Conservation (phyloP, 2,888 invertebrate genomes). For the Gasteruption jaculator region DNA sequence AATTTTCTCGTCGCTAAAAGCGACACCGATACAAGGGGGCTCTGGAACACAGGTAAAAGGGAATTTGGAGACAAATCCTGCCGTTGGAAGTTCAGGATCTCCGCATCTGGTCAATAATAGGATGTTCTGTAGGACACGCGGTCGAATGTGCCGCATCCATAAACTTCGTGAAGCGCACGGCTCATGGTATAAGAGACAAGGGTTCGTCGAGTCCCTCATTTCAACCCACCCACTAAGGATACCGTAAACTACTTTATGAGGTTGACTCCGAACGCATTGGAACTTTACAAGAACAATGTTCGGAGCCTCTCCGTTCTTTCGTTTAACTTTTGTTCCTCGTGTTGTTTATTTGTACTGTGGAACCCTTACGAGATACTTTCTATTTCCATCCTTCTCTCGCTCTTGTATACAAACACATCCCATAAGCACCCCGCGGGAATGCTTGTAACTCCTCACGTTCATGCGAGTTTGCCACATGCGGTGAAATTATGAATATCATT, state of each 20-base stretch:
- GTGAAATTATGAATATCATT: too few relatives aligned
- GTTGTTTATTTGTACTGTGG: too few relatives aligned
- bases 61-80: too few relatives aligned
- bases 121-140: conserved; percentile 7
- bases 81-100: too few relatives aligned
- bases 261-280: conserved; percentile 4
- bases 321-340: too few relatives aligned
- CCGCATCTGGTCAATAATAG: conserved; percentile 3
- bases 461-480: too few relatives aligned
- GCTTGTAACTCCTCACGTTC: conserved; percentile 9
- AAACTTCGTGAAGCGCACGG: conserved; percentile 9
- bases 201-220: conserved; percentile 7
- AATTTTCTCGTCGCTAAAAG: too few relatives aligned
- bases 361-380: too few relatives aligned
- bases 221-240: conserved; percentile 1
- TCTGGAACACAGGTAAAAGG: too few relatives aligned
- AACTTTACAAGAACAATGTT: conserved; percentile 6
- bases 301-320: too few relatives aligned
- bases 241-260: conserved; percentile 10
- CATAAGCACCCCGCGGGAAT: conserved; percentile 11
- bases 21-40: too few relatives aligned
- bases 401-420: conserved; percentile 10
- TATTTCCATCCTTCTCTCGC: too few relatives aligned
- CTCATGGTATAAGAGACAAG: conserved; percentile 1
- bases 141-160: conserved; percentile 7